Evolutionary conservation across 2,888 invertebrate species (phyloP), one percentile per base, ranked within the genome.

Genomic region (Lasioglossum calceatum): DNA sequence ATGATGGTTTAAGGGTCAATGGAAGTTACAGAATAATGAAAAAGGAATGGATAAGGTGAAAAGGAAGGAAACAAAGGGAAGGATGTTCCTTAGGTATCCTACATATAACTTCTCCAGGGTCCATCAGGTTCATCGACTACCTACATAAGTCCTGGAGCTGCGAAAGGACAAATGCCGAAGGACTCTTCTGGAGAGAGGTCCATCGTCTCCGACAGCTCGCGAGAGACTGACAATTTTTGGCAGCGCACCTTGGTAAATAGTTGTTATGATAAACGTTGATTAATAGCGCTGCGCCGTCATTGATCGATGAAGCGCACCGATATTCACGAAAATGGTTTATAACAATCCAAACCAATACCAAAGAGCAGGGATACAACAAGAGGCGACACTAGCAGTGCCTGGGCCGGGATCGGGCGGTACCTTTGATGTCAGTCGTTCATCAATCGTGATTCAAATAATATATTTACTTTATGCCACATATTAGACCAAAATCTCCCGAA

Each of bases 181-280:
- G 10, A n/a, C n/a, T n/a, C n/a, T 4, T n/a, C 10, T 12, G 23
- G 12, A 58, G n/a, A 10, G n/a, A n/a, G 58, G n/a, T n/a, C n/a
- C n/a, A n/a, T n/a, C 58, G n/a, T 58, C n/a, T 12, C 4, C 58
- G 58, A 12, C 12, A 58, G n/a, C 58, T 58, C 58, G n/a, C 4
- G 58, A n/a, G n/a, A 12, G n/a, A n/a, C 58, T 58, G n/a, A 58
- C 58, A n/a, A n/a, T 58, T 58, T n/a, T 58, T 58, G 58, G 58
- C 58, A n/a, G n/a, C 12, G n/a, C n/a, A n/a, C 58, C 58, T 58
- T 58, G 12, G 12, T n/a, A n/a, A n/a, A n/a, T 58, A 58, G 10
- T n/a, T 54, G n/a, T n/a, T n/a, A 54, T 54, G 54, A 54, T 54
- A 54, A 54, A 23, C 23, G 23, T 54, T 23, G 23, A 50, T 23